phyloP scores from a whole-genome alignment of 1,140 invertebrate species.

The Lutraria rhynchaena region DNA sequence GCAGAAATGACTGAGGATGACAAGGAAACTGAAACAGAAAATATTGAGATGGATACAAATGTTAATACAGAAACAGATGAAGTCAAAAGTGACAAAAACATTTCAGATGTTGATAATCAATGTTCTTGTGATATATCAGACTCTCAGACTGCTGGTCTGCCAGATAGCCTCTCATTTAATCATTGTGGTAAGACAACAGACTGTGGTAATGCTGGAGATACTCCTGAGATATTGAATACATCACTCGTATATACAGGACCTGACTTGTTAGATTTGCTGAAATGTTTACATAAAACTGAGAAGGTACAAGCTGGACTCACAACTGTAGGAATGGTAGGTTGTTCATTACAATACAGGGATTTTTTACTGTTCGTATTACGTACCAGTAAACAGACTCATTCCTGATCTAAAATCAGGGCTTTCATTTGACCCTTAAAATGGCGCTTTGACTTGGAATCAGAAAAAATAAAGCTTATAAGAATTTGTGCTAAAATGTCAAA shows the following conservation, averaged over 20 bases:
- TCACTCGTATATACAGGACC: conserved; percentile 72
- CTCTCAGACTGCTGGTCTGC: neutral
- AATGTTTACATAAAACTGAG: conserved; percentile 84
- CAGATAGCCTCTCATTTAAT: neutral
- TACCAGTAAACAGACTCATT: too few species aligned
- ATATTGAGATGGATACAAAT: neutral
- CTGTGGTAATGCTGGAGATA: neutral
- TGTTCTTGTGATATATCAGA: neutral
- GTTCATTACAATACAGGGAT: too few species aligned
- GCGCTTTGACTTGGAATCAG: too few species aligned
- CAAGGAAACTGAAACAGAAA: neutral
- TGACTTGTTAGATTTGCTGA: conserved; percentile 86
- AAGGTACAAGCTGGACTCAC: conserved; percentile 85
- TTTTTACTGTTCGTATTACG: too few species aligned
- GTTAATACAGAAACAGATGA: neutral
- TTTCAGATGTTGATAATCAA: neutral
- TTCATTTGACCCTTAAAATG: too few species aligned
- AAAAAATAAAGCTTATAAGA: too few species aligned
- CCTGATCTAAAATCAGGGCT: too few species aligned
- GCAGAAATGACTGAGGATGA: neutral
- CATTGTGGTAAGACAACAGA: neutral
- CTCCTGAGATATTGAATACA: conserved; percentile 27
- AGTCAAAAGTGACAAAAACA: neutral
- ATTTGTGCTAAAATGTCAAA: too few species aligned
- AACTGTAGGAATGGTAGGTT: conserved; percentile 91